Evolutionary conservation across 2,797 vertebrate species (phyloP).

Genomic region (Triplophysa bombifrons): DNA sequence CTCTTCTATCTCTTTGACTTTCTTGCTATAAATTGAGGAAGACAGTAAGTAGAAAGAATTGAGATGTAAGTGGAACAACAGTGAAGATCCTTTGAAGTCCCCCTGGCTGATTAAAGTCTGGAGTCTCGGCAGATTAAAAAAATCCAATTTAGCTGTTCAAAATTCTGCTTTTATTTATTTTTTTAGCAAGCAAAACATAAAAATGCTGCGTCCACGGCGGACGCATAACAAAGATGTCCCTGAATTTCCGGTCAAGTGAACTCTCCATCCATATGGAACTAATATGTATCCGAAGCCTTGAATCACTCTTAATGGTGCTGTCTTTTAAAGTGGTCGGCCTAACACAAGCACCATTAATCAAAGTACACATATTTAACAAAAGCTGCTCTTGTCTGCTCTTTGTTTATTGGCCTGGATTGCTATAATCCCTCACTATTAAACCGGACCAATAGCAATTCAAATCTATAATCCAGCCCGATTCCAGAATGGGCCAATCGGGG

Average conservation of each 20-base stretch:
- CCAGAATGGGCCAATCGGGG: conserved; percentile 49
- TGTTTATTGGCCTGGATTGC: conserved; percentile 71
- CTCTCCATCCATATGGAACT: conserved; percentile 64
- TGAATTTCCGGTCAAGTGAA: conserved; percentile 60
- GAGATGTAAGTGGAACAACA: conserved; percentile 43
- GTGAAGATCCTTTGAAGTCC: conserved; percentile 64
- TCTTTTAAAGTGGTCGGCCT: conserved; percentile 61
- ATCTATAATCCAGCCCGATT: conserved; percentile 36
- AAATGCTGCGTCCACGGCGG: background rate
- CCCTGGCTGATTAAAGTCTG: conserved; percentile 70
- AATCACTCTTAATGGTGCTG: conserved; percentile 66
- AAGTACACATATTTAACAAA: conserved; percentile 67
- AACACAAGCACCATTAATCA: conserved; percentile 71
- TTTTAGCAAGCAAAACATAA: conserved; percentile 37
- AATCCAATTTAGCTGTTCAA: conserved; percentile 48
- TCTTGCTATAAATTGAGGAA: conserved; percentile 4
- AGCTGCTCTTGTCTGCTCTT: conserved; percentile 62
- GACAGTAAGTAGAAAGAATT: conserved; percentile 43
- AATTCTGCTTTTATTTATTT: conserved; percentile 40
- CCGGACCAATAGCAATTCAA: conserved; percentile 12
- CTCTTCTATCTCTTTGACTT: background rate
- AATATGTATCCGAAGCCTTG: conserved; percentile 65
- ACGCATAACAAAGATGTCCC: background rate
- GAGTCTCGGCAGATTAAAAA: conserved; percentile 60
- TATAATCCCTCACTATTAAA: conserved; percentile 60